Conservation (phyloP, 1,140 invertebrate genomes). For the Brachionus calyciflorus region DNA sequence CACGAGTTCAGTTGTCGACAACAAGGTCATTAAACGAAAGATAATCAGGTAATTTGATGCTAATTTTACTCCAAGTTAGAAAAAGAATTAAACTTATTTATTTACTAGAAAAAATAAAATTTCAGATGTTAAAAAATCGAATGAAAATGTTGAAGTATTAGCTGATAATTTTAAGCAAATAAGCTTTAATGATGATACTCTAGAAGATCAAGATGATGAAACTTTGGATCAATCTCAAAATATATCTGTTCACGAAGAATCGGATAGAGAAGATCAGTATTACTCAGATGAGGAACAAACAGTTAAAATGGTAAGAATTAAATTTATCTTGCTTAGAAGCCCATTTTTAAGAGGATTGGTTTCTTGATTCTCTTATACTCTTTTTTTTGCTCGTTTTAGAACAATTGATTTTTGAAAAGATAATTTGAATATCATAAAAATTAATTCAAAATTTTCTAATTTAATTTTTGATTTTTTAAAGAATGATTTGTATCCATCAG, state of each 20-base stretch:
- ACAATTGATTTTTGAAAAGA: too few species aligned
- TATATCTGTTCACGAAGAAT: neutral
- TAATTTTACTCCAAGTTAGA: neutral
- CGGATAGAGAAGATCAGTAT: neutral
- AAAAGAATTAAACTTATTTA: neutral
- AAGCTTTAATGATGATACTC: neutral
- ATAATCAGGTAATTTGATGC: neutral
- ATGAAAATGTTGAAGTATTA: neutral
- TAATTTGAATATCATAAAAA: too few species aligned
- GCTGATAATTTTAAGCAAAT: neutral
- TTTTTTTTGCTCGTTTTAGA: too few species aligned
- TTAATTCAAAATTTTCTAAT: too few species aligned
- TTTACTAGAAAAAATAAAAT: neutral
- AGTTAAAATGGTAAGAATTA: slow-evolving; percentile 10
- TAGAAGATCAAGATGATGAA: neutral
- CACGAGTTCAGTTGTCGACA: slow-evolving; percentile 13
- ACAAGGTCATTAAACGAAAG: slow-evolving; percentile 29
- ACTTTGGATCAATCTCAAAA: neutral
- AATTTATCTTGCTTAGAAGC: neutral
- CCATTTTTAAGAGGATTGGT: too few species aligned
- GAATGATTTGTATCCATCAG: slow-evolving; percentile 22
- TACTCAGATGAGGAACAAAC: slow-evolving; percentile 29
- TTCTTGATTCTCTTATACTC: too few species aligned
- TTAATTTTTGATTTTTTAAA: too few species aligned
- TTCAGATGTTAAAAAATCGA: neutral